phyloP scores from a whole-genome alignment of 2,888 invertebrate genomes.

The Kuschelorhynchus macadamiae region DNA sequence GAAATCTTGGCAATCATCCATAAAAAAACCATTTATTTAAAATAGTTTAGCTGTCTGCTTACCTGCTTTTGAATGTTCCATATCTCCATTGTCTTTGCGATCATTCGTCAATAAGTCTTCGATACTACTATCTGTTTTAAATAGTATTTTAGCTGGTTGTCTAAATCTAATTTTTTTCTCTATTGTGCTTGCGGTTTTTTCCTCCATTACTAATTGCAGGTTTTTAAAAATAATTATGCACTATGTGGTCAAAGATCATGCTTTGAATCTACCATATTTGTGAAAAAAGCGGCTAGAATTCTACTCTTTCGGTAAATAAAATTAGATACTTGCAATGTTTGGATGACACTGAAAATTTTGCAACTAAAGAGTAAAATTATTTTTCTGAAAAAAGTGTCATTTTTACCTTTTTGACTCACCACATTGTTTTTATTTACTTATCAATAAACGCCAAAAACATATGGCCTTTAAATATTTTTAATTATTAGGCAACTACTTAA shows the following conservation, averaged over 20 bases:
- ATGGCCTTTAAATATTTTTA: too few relatives aligned
- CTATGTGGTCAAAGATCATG: conserved; percentile 42
- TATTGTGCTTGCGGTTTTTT: conserved; percentile 30
- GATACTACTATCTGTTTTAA: conserved; percentile 64
- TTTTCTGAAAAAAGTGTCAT: neutral
- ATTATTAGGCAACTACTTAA: too few relatives aligned
- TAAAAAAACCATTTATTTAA: neutral
- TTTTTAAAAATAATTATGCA: conserved; percentile 26
- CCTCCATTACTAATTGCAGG: conserved; percentile 36
- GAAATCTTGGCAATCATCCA: conserved; percentile 24
- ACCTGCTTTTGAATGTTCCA: conserved; percentile 29
- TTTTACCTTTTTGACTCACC: neutral
- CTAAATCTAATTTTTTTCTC: conserved; percentile 71
- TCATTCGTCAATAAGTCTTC: conserved; percentile 63
- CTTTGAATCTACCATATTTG: conserved; percentile 18
- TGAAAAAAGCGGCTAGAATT: neutral
- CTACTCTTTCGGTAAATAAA: neutral
- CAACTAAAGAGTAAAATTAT: neutral
- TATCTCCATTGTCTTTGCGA: conserved; percentile 56
- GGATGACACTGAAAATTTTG: conserved; percentile 17
- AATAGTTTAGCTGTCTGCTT: neutral
- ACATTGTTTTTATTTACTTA: neutral
- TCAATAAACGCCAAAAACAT: neutral
- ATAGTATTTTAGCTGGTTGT: conserved; percentile 67
- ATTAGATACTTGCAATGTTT: conserved; percentile 6